Evolutionary conservation across 2,113 vertebrate genomes (phyloP).

Genomic region (Struthio camelus): DNA sequence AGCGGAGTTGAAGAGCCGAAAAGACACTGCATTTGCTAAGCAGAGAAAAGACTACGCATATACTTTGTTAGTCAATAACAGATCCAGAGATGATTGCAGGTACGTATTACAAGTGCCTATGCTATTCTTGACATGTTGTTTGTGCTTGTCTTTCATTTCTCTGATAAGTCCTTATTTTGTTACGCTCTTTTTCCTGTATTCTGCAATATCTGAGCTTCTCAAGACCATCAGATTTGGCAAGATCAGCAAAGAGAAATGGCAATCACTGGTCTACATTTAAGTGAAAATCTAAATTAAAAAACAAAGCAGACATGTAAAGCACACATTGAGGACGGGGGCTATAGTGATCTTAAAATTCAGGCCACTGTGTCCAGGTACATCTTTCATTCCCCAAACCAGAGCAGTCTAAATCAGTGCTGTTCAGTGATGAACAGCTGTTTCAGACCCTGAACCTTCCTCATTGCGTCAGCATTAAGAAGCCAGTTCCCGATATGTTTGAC

Average conservation of each 20-base stretch:
- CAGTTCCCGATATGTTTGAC: neutral
- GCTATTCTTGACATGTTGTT: neutral
- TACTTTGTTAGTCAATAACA: neutral
- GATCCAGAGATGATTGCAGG: neutral
- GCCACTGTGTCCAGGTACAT: neutral
- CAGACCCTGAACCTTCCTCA: neutral
- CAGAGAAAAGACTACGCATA: neutral
- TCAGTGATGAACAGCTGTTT: accelerated
- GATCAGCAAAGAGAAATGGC: neutral
- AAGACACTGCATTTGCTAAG: neutral
- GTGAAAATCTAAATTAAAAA: neutral
- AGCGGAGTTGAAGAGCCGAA: neutral
- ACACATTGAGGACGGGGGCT: neutral
- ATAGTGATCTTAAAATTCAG: neutral
- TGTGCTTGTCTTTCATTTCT: neutral
- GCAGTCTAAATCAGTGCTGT: neutral
- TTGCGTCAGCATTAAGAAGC: neutral
- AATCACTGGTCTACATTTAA: neutral
- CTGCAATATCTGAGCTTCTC: neutral
- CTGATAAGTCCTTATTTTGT: neutral
- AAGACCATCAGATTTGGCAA: neutral
- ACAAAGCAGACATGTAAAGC: neutral
- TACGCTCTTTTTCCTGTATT: neutral
- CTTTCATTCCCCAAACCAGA: neutral
- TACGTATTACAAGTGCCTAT: neutral